Percentiles rank a stretch among this genome's conserved stretches.
phyloP scores from a whole-genome alignment of 2,888 invertebrate species.

The Drosophila tripunctata region DNA sequence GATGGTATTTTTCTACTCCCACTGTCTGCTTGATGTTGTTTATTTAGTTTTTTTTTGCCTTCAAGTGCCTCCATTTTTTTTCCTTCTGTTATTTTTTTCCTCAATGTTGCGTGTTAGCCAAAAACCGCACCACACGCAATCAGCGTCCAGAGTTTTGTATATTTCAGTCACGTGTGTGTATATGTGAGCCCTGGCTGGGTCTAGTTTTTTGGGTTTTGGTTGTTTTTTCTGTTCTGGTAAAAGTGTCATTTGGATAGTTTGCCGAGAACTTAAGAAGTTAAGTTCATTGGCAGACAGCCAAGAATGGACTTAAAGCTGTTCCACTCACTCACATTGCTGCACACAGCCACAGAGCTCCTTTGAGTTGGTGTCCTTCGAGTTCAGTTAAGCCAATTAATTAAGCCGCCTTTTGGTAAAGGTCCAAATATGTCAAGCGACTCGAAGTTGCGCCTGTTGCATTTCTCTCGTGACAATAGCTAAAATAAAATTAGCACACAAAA shows the following conservation, averaged over 20 bases:
- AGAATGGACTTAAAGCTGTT: slow-evolving; percentile 52
- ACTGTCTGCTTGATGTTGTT: slow-evolving; percentile 33
- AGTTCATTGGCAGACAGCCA: slow-evolving; percentile 35
- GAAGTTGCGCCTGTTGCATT: slow-evolving; percentile 73
- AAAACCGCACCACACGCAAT: slow-evolving; percentile 67
- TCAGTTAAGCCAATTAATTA: slow-evolving; percentile 75
- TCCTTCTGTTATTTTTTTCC: not conserved
- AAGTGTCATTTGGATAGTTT: slow-evolving; percentile 74
- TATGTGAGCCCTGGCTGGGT: slow-evolving; percentile 28
- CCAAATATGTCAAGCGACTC: slow-evolving; percentile 68
- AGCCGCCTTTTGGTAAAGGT: slow-evolving; percentile 53
- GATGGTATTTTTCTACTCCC: slow-evolving; percentile 6
- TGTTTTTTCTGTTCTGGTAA: no score
- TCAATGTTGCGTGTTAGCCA: slow-evolving; percentile 29
- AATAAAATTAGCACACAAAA: slow-evolving; percentile 58
- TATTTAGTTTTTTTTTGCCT: no score
- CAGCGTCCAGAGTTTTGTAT: slow-evolving; percentile 69
- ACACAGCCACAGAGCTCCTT: no score
- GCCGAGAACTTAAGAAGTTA: slow-evolving; percentile 28
- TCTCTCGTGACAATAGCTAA: slow-evolving; percentile 33
- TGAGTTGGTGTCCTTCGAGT: slow-evolving; percentile 48
- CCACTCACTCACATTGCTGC: not conserved
- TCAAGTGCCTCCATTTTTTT: not conserved
- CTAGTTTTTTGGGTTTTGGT: not conserved
- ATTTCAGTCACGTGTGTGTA: slow-evolving; percentile 72